Conservation (phyloP, 2,797 vertebrate genomes). For the Hylomyscus alleni region DNA sequence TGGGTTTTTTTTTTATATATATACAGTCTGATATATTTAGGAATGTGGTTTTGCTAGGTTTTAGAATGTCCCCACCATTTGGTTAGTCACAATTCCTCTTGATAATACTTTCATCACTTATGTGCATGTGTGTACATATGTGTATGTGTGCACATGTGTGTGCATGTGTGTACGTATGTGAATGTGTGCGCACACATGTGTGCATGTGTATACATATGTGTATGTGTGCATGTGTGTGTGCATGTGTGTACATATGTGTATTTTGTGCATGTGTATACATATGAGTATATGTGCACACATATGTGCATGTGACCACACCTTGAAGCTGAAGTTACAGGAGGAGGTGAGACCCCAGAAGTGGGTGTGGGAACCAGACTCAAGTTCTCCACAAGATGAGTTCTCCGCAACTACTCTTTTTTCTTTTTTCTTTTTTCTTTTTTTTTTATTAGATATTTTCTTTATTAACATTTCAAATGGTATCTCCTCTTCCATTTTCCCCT, state of each 20-base stretch:
- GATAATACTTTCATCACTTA: neutral
- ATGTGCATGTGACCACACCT: too few species aligned
- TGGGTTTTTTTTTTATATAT: neutral
- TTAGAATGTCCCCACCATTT: neutral
- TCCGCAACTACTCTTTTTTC: too few species aligned
- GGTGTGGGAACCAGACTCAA: neutral
- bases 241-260: neutral
- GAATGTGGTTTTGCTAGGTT: neutral
- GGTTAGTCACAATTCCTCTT: neutral
- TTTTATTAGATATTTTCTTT: too few species aligned
- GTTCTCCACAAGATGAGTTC: neutral
- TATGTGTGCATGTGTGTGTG: neutral
- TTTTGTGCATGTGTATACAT: too few species aligned
- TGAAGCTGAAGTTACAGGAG: neutral
- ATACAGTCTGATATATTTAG: neutral
- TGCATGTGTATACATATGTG: neutral
- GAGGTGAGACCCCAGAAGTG: neutral
- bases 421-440: too few species aligned
- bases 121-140: neutral
- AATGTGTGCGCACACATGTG: too few species aligned
- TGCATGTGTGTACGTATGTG: neutral
- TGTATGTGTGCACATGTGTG: neutral
- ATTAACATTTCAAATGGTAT: too few species aligned
- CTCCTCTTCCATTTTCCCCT: too few species aligned
- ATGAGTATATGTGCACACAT: too few species aligned